Percentiles rank a stretch among this genome's conserved stretches.
phyloP scores from a whole-genome alignment of 2,797 vertebrate species.

The Acridotheres tristis region DNA sequence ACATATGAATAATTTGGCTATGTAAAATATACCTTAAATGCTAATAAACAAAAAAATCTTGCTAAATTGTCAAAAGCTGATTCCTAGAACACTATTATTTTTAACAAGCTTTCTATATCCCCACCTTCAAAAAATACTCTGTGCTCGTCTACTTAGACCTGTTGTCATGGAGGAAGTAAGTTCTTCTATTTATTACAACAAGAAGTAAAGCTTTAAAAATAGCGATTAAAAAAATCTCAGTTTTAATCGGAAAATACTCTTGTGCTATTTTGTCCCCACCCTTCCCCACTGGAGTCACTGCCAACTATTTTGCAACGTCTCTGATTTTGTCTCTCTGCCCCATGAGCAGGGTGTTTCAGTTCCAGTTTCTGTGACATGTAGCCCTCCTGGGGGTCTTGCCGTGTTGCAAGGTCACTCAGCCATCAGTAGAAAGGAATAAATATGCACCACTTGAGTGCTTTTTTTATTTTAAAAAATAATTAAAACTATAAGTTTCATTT shows the following conservation, averaged over 20 bases:
- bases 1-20: background rate
- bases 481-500: accelerated
- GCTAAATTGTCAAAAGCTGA: background rate
- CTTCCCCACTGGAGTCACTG: slow-evolving; percentile 7
- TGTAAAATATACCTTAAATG: background rate
- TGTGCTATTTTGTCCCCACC: background rate
- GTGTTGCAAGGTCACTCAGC: background rate
- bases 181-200: background rate
- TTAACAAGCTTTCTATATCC: background rate
- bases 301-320: background rate
- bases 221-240: background rate
- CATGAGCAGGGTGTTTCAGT: background rate
- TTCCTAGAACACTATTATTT: background rate
- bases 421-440: background rate
- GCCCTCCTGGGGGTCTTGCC: no score
- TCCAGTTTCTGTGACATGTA: background rate
- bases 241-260: background rate
- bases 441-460: background rate
- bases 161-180: background rate
- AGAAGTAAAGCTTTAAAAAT: background rate
- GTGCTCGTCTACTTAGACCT: background rate
- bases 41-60: background rate
- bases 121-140: background rate
- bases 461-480: background rate
- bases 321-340: background rate